A percentile compares a stretch with the other conserved stretches of the same genome.
These are phyloP conservation scores for Galaxea fascicularis DNA, from an alignment of 92 coral and sea anemone species.

Conservation along the genomic window DNA sequence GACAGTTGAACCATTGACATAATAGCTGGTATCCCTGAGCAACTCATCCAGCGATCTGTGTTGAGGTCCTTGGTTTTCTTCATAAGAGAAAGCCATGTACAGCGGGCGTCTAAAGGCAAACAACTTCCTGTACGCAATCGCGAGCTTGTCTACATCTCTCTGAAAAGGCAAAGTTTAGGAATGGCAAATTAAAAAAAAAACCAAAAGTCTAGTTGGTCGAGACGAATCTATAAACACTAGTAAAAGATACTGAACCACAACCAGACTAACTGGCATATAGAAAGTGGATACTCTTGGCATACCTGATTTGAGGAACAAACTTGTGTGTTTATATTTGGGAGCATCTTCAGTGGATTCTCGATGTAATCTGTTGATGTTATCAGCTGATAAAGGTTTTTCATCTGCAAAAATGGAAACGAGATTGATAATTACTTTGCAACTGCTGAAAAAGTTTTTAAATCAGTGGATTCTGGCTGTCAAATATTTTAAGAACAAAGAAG, in stretches of 20 bases:
- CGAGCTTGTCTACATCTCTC: slow-evolving; percentile 13
- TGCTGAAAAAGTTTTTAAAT: neutral
- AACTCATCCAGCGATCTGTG: slow-evolving; percentile 2
- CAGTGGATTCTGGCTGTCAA: neutral
- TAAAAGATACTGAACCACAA: too few relatives aligned
- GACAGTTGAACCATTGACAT: slow-evolving; percentile 16
- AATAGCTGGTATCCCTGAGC: slow-evolving; percentile 8
- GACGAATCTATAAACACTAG: neutral
- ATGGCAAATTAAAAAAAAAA: neutral
- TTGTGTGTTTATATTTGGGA: neutral
- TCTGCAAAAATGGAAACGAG: neutral
- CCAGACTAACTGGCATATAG: too few relatives aligned
- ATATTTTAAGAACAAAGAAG: too few relatives aligned
- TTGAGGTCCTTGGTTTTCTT: slow-evolving; percentile 21
- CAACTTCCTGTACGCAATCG: slow-evolving; percentile 11
- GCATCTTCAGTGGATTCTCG: neutral
- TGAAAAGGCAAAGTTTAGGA: neutral
- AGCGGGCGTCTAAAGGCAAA: slow-evolving; percentile 16
- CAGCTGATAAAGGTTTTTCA: slow-evolving; percentile 6
- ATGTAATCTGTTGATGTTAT: neutral
- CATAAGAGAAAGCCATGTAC: slow-evolving; percentile 30
- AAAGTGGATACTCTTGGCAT: neutral
- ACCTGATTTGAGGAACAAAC: slow-evolving; percentile 11
- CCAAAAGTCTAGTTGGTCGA: neutral
- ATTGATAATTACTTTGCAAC: neutral